Evolutionary conservation across 2,113 vertebrate species (phyloP).

Genomic region (Brachyhypopomus occidentalis): DNA sequence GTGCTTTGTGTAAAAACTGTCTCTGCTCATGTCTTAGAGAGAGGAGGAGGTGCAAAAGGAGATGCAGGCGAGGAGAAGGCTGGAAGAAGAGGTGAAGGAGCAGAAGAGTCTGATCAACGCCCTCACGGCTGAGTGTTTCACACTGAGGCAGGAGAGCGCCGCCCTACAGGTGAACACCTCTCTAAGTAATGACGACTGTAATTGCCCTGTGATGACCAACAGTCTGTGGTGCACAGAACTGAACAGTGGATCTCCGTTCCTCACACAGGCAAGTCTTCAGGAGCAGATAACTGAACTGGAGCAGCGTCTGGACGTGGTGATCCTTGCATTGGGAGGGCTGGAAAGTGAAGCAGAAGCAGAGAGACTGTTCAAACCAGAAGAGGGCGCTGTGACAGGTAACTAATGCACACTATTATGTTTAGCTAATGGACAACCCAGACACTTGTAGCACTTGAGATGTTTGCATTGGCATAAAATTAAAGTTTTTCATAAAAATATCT

Average conservation of each 20-base stretch:
- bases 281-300: constrained; percentile 63
- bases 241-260: not conserved
- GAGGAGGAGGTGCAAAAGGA: constrained; percentile 75
- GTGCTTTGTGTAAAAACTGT: not conserved
- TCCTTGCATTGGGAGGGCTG: constrained; percentile 64
- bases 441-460: no score
- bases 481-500: no score
- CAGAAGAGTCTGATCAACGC: constrained; percentile 87
- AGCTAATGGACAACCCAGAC: no score
- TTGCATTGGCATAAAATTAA: no score
- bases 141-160: constrained; percentile 79
- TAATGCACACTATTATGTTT: not conserved
- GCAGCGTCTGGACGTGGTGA: constrained; percentile 66
- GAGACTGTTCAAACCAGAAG: not conserved
- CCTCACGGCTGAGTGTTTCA: constrained; percentile 85
- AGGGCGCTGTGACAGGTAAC: constrained; percentile 46
- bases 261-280: constrained; percentile 56
- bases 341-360: constrained; percentile 36
- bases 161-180: constrained; percentile 73
- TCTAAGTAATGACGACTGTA: no score
- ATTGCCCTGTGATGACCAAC: no score
- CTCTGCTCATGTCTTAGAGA: constrained; percentile 66
- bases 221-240: not conserved
- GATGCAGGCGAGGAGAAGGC: constrained; percentile 66
- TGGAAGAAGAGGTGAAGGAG: constrained; percentile 77